Conservation (phyloP, 2,888 invertebrate species). For the Drosophila silvestris region DNA sequence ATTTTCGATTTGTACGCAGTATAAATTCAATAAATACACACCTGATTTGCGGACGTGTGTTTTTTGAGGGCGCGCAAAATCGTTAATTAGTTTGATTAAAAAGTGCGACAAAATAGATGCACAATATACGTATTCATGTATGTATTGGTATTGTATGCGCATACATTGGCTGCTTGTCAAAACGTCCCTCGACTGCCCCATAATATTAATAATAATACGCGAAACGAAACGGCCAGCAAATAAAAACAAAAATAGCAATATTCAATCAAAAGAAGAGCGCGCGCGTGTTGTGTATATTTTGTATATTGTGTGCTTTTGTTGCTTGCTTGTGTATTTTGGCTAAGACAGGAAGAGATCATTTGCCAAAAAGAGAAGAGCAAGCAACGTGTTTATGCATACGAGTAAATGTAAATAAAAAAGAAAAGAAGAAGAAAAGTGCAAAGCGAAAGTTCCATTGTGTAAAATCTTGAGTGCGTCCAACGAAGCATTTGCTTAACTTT, state of each 20-base stretch:
- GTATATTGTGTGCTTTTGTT: slow-evolving; percentile 14
- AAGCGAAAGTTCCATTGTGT: slow-evolving; percentile 72
- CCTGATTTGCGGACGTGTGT: slow-evolving; percentile 18
- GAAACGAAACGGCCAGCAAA: slow-evolving; percentile 25
- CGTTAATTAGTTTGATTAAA: slow-evolving; percentile 39
- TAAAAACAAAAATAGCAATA: slow-evolving; percentile 69
- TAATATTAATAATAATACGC: slow-evolving; percentile 9
- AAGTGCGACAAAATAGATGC: slow-evolving; percentile 54
- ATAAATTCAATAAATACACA: slow-evolving; percentile 28
- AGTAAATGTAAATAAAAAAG: slow-evolving; percentile 56
- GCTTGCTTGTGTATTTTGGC: slow-evolving; percentile 37
- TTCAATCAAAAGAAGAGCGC: slow-evolving; percentile 66
- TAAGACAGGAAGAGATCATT: slow-evolving; percentile 68
- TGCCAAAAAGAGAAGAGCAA: slow-evolving; percentile 55
- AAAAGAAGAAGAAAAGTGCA: slow-evolving; percentile 74
- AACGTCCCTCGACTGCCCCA: slow-evolving; percentile 7
- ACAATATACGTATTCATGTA: slow-evolving; percentile 17
- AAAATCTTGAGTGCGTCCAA: slow-evolving; percentile 46
- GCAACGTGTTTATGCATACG: slow-evolving; percentile 12
- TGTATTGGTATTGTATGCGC: slow-evolving; percentile 1
- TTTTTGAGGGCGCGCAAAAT: slow-evolving; percentile 47
- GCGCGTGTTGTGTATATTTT: slow-evolving; percentile 19
- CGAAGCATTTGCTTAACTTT: slow-evolving; percentile 27
- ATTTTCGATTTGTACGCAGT: slow-evolving; percentile 4
- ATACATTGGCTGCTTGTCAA: slow-evolving; percentile 31